A percentile compares a stretch with the other conserved stretches of the same genome.
Evolutionary conservation across 2,888 invertebrate genomes (phyloP).

Genomic region (Physocephala rufipes): DNA sequence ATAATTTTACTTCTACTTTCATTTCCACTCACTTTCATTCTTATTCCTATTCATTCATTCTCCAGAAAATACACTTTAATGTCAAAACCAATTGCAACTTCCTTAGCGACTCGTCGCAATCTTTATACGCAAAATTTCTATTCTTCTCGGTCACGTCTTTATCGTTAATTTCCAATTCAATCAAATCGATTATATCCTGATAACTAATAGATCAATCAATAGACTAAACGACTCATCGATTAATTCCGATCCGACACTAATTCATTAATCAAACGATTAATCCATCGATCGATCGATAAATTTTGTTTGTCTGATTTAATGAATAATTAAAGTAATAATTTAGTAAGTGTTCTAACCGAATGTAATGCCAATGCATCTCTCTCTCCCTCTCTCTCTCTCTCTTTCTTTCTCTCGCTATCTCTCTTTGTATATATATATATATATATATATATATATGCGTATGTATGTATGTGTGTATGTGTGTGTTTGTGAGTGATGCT

Average conservation of each 20-base stretch:
- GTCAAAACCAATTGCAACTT: too few species aligned
- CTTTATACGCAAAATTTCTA: too few species aligned
- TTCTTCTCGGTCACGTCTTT: too few species aligned
- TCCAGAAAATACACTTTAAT: too few species aligned
- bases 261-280: not conserved
- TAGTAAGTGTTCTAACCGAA: not conserved
- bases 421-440: too few species aligned
- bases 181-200: not conserved
- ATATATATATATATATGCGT: too few species aligned
- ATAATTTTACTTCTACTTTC: too few species aligned
- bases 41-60: too few species aligned
- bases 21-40: too few species aligned
- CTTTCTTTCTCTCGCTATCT: not conserved
- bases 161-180: not conserved
- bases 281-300: not conserved
- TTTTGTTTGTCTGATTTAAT: too few species aligned
- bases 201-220: constrained; percentile 23
- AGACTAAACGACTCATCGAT: constrained; percentile 15
- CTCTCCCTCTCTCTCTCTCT: not conserved
- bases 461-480: not conserved
- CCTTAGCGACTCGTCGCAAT: too few species aligned
- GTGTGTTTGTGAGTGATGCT: not conserved
- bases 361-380: too few species aligned
- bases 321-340: not conserved
- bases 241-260: not conserved